Evolutionary conservation across 2,888 invertebrate genomes (phyloP), one percentile per base, ranked within the genome.

Genomic region (Pardosa pseudoannulata): DNA sequence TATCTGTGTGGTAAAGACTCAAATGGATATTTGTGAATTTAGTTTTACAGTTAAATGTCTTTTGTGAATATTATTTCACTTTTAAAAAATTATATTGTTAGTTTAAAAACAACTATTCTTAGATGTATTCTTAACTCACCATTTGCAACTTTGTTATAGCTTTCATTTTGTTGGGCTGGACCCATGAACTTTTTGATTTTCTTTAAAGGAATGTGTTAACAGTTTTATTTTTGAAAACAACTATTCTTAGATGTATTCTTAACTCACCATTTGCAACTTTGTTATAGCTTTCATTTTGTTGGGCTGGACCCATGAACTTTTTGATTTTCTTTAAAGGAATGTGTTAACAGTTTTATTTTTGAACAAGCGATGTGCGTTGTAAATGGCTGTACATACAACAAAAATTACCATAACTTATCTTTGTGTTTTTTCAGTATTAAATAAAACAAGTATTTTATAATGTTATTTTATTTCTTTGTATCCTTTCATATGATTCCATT

Each of bases 361-460:
- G 5, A 16, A 16, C 16, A 13, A 7, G 36, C 11, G 36, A 5
- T 46, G 16, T 46, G 46, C 16, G 2, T 7, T 46, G 16, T 16
- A 46, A 7, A 46, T 46, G 2, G 9, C 16, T 46, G 46, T 46
- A 46, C 16, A 46, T 46, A 46, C 9, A 16, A 46, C 2, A 46
- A 46, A 46, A 7, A 36, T 36, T 36, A 7, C 46, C 7, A 46
- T 46, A 13, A 6, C 16, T 13, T 16, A 16, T 13, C 1, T 46
- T 46, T 46, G 46, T 46, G 11, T 46, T 46, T n/a, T n/a, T 13
- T 2, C 46, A 46, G 46, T 46, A 46, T 46, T 46, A 46, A 46
- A 46, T 46, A 46, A 46, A 46, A 46, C 46, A 46, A 16, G 46
- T 46, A 46, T 46, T 46, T 46, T 46, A 46, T 46, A 36, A 36